Base-by-base conservation (phyloP, 1,140 invertebrate species). In the Rhyacophila brunnea region DNA sequence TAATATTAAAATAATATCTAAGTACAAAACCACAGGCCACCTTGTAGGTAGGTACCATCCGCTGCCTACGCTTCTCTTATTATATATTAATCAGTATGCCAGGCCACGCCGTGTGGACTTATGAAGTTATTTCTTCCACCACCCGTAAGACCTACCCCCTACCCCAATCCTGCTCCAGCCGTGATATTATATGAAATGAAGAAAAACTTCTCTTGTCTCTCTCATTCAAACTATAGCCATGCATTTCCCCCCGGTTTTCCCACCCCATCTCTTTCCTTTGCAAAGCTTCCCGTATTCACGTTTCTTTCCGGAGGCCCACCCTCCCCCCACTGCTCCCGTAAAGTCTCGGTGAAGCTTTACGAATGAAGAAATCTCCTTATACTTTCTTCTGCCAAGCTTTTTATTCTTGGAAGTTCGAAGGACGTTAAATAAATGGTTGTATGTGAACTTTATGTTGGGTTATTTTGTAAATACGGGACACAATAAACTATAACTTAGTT, bases 81-180 rank as follows among this genome's bases (percentile, higher is more conserved):
- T 64, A 64, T 64, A 64, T 65, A 65, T 65, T 65, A 65, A 65
- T 65, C 62, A 65, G 62, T 65, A 65, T 65, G 62, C 62, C 62
- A 49, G 53, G 20, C 62, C 62, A 64, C 44, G 58, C 62, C 42
- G 62, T 56, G 57, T 52, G 62, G 62, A 64, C 62, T 64, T 64
- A 64, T 58, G 45, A 64, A 64, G 62, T 64, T 64, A 64, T 64
- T 60, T 58, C 62, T 52, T 58, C 62, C 54, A 32, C 40, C 47
- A 53, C 42, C n/a, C 43, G 20, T 35, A 44, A 45, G 35, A 40
- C 38, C 51, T 18, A 49, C 55, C 23, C 54, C 55, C 55, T 34
- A 49, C 11, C n/a, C 7, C 43, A 19, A 14, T 45, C 14, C 45
- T 47, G 6, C 6, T 36, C 46, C 15, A 48, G 35, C 40, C 32